Conservation (phyloP, 2,888 invertebrate genomes). For the Euphydryas editha region DNA sequence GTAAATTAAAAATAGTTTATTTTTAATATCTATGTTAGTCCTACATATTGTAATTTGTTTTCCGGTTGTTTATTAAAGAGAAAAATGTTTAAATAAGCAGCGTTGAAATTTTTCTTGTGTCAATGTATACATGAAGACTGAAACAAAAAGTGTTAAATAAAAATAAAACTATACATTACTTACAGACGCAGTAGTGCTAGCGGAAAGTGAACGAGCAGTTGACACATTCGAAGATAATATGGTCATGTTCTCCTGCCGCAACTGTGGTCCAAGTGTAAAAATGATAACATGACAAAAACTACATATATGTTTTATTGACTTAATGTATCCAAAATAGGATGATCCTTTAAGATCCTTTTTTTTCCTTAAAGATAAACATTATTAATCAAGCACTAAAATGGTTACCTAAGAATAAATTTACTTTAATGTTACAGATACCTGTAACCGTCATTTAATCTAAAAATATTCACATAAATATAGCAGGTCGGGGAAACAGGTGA, state of each 20-base stretch:
- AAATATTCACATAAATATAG: too few species aligned
- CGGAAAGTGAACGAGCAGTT: constrained; percentile 74
- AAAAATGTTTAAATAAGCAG: background rate
- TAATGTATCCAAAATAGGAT: too few species aligned
- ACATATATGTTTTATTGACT: background rate
- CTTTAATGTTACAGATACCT: too few species aligned
- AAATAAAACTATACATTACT: constrained; percentile 27
- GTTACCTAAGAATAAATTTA: too few species aligned
- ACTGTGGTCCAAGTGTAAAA: constrained; percentile 45
- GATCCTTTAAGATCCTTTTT: too few species aligned
- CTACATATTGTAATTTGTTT: background rate
- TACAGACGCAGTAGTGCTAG: constrained; percentile 55
- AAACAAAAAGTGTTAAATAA: constrained; percentile 15
- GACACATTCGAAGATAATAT: constrained; percentile 83
- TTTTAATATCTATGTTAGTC: background rate
- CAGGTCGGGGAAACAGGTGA: too few species aligned
- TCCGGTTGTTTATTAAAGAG: background rate
- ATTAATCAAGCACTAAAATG: too few species aligned
- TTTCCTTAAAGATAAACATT: too few species aligned
- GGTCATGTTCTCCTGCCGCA: constrained; percentile 67
- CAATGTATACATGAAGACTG: constrained; percentile 2
- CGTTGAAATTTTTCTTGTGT: background rate
- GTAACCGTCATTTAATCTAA: too few species aligned
- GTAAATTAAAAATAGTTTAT: background rate
- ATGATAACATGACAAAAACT: background rate